These are phyloP conservation scores for Apamea epomidion DNA, from an alignment of 2,888 invertebrate species.

Conservation along the genomic window DNA sequence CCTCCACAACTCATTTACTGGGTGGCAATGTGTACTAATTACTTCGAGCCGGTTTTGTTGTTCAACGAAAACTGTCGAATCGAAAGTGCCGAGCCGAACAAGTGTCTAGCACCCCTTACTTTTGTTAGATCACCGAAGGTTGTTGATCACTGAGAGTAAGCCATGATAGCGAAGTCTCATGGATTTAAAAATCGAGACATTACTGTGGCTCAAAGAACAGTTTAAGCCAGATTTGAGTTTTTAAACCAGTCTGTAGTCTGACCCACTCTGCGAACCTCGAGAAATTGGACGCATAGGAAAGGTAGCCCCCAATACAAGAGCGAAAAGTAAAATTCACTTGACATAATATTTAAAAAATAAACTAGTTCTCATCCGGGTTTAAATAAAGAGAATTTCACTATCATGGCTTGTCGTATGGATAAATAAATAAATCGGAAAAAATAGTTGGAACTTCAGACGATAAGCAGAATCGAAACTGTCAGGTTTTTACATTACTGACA, in stretches of 20 bases:
- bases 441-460: too few species aligned
- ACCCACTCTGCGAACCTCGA: background rate
- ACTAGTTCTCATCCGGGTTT: too few species aligned
- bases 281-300: background rate
- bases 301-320: background rate
- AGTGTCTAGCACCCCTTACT: background rate
- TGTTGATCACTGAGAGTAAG: background rate
- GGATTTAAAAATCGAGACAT: background rate
- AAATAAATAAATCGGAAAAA: too few species aligned
- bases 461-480: too few species aligned
- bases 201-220: background rate
- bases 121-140: background rate
- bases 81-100: background rate
- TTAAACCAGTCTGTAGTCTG: background rate
- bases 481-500: too few species aligned
- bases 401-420: too few species aligned
- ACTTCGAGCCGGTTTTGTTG: background rate
- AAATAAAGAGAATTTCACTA: too few species aligned
- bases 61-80: background rate
- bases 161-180: background rate
- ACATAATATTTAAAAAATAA: too few species aligned
- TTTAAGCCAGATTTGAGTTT: background rate
- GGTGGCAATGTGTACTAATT: too few species aligned
- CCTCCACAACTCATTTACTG: too few species aligned
- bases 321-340: background rate